These are phyloP conservation scores for Musca domestica DNA, from an alignment of 1,140 invertebrate species.

Conservation along the genomic window DNA sequence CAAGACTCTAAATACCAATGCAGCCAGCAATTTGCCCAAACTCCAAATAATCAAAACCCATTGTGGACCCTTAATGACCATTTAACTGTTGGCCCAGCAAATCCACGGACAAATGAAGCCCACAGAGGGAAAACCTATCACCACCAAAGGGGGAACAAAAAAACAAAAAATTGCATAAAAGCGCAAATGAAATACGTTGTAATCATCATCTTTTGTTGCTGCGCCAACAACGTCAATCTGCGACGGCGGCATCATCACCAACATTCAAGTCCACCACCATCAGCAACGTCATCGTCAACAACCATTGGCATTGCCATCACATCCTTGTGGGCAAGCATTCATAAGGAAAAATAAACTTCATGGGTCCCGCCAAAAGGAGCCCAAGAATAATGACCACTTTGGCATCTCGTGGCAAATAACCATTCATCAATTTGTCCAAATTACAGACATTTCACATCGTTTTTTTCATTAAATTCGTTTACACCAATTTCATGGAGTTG, in stretches of 20 bases:
- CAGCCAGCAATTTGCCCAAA: constrained; percentile 3
- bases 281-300: not conserved
- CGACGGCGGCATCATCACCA: not conserved
- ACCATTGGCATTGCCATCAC: not conserved
- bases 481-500: constrained; percentile 50
- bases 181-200: not conserved
- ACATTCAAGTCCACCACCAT: not conserved
- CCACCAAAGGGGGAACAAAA: not conserved
- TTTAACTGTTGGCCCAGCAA: not conserved
- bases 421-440: constrained; percentile 55
- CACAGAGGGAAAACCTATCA: not conserved
- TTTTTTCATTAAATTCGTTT: constrained; percentile 48
- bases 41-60: constrained; percentile 9
- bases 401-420: constrained; percentile 55
- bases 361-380: constrained; percentile 28
- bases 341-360: constrained; percentile 14
- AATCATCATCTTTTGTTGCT: not conserved
- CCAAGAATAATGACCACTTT: constrained; percentile 54
- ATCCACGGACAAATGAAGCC: not conserved
- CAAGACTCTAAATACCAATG: no score
- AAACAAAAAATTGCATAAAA: not conserved
- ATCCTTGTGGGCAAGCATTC: constrained; percentile 6
- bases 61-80: constrained; percentile 17
- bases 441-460: constrained; percentile 54
- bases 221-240: not conserved